A percentile compares a stretch with the other conserved stretches of the same genome.
phyloP scores from a whole-genome alignment of 2,888 invertebrate species.

The Temnothorax ravouxi region DNA sequence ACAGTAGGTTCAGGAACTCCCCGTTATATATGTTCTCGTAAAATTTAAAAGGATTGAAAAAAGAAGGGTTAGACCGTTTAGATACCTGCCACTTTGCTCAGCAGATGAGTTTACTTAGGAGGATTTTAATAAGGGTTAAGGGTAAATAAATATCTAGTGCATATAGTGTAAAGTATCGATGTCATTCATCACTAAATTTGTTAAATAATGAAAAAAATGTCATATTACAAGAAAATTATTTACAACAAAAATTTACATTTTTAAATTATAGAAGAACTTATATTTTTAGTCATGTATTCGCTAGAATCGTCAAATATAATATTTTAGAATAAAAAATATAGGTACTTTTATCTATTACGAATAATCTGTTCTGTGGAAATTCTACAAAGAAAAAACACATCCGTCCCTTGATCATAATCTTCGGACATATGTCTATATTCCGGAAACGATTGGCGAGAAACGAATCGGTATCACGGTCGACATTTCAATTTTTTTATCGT shows the following conservation, averaged over 20 bases:
- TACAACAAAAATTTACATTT: background rate
- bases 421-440: slow-evolving; percentile 40
- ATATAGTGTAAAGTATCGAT: background rate
- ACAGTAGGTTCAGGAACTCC: background rate
- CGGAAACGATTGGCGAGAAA: slow-evolving; percentile 43
- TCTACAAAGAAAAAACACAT: background rate
- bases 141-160: background rate
- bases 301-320: background rate
- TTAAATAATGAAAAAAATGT: background rate
- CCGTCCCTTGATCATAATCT: background rate
- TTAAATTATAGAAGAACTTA: background rate
- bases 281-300: background rate
- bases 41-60: slow-evolving; percentile 28
- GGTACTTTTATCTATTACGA: background rate
- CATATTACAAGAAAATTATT: background rate
- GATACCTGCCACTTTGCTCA: slow-evolving; percentile 17
- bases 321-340: background rate
- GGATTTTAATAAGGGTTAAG: background rate
- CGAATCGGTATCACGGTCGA: slow-evolving; percentile 36
- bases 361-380: background rate
- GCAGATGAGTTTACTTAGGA: slow-evolving; percentile 16
- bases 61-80: background rate
- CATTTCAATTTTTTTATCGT: slow-evolving; percentile 48
- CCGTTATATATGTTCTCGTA: slow-evolving; percentile 23
- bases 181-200: background rate